phyloP scores from a whole-genome alignment of 2,797 vertebrate species.

The Fistularia commersonii region DNA sequence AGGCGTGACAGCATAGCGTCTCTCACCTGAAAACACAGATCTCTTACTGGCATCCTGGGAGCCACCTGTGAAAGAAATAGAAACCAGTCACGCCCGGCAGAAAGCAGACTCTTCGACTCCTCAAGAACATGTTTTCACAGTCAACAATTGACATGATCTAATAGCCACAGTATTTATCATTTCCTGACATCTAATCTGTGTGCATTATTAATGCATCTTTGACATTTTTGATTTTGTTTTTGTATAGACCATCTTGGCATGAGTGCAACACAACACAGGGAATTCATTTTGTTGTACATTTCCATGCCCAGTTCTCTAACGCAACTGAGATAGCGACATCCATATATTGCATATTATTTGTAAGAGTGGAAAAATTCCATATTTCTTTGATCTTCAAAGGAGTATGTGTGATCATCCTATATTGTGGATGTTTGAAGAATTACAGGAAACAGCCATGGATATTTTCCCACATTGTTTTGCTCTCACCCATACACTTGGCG shows the following conservation, averaged over 20 bases:
- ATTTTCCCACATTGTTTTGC: constrained; percentile 44
- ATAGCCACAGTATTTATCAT: too few species aligned
- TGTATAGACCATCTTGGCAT: too few species aligned
- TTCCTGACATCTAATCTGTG: too few species aligned
- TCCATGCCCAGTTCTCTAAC: too few species aligned
- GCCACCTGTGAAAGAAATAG: constrained; percentile 60
- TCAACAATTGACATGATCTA: not conserved
- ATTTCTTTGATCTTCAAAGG: constrained; percentile 57
- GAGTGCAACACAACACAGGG: not conserved
- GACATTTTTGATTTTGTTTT: too few species aligned
- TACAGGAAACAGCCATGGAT: constrained; percentile 71
- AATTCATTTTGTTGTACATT: not conserved
- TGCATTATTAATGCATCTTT: too few species aligned
- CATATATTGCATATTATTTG: too few species aligned
- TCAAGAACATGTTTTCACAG: not conserved
- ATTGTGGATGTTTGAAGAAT: constrained; percentile 65
- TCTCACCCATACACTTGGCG: constrained; percentile 51
- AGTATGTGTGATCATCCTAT: constrained; percentile 58
- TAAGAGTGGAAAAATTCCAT: not conserved
- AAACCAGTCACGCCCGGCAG: constrained; percentile 1
- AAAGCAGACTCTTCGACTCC: too few species aligned
- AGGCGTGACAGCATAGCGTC: too few species aligned
- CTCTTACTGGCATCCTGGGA: constrained; percentile 72
- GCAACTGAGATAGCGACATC: too few species aligned
- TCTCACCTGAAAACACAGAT: constrained; percentile 81